phyloP scores from a whole-genome alignment of 2,888 invertebrate species.

The Rhorus exstirpatorius region DNA sequence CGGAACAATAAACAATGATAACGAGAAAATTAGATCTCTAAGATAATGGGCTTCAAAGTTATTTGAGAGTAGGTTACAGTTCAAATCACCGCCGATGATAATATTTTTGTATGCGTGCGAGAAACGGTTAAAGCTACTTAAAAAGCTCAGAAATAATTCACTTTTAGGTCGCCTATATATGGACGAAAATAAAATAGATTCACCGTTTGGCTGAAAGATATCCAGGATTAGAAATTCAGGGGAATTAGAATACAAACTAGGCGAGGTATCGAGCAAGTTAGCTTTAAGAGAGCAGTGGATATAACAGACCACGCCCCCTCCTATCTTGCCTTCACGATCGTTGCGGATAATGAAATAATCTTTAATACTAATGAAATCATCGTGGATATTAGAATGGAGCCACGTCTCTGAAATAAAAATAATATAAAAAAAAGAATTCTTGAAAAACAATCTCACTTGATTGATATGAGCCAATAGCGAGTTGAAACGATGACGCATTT shows the following conservation, averaged over 20 bases:
- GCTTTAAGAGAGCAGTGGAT: neutral
- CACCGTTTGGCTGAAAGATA: neutral
- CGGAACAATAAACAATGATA: neutral
- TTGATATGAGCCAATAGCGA: neutral
- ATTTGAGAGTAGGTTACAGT: conserved; percentile 7
- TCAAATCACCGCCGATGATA: conserved; percentile 22
- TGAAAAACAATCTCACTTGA: neutral
- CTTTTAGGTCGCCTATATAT: conserved; percentile 30
- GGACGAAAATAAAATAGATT: conserved; percentile 16
- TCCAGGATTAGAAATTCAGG: neutral
- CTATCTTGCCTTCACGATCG: neutral
- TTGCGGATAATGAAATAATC: neutral
- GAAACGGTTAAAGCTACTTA: neutral
- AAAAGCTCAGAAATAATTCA: conserved; percentile 2
- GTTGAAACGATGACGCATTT: neutral
- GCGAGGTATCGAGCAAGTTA: neutral
- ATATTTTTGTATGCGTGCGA: conserved; percentile 24
- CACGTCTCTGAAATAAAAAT: neutral
- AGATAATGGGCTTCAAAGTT: conserved; percentile 3
- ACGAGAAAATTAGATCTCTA: neutral
- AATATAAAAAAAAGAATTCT: neutral
- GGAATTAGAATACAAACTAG: neutral
- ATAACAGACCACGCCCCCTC: neutral
- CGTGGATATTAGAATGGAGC: neutral
- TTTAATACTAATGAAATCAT: neutral